A percentile compares a stretch with the other conserved stretches of the same genome.
phyloP scores from a whole-genome alignment of 35 echinoderm and acorn worm species.

The Stichopus chloronotus region DNA sequence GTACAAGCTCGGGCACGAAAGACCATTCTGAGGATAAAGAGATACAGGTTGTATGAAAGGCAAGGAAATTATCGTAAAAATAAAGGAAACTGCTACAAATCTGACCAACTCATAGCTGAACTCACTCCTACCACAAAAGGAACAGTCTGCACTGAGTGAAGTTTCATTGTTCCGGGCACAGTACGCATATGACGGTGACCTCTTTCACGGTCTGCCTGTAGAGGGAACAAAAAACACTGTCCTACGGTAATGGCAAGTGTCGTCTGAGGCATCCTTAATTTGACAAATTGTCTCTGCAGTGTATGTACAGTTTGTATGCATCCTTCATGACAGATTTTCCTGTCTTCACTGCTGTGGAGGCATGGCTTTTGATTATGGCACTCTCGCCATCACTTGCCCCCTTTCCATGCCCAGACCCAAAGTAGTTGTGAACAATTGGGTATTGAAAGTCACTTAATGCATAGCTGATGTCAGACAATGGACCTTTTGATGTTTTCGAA shows the following conservation, averaged over 20 bases:
- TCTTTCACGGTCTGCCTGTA: slow-evolving; percentile 26
- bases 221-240: slow-evolving; percentile 48
- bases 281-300: slow-evolving; percentile 31
- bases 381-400: slow-evolving; percentile 63
- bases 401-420: slow-evolving; percentile 74
- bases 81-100: neutral
- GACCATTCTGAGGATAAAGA: slow-evolving; percentile 32
- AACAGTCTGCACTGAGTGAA: neutral
- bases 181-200: neutral
- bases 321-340: slow-evolving; percentile 25
- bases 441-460: slow-evolving; percentile 21
- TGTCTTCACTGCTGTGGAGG: slow-evolving; percentile 40
- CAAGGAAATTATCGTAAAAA: neutral
- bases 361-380: slow-evolving; percentile 59
- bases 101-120: neutral
- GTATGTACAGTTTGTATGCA: slow-evolving; percentile 40
- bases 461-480: slow-evolving; percentile 54
- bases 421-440: slow-evolving; percentile 60
- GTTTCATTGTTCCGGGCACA: slow-evolving; percentile 12
- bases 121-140: neutral
- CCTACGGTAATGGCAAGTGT: slow-evolving; percentile 56
- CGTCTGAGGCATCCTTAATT: neutral
- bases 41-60: slow-evolving; percentile 26
- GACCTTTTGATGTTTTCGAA: slow-evolving; percentile 41
- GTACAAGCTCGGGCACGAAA: neutral